phyloP scores from a whole-genome alignment of 2,888 invertebrate genomes.

The Philaethria dido region DNA sequence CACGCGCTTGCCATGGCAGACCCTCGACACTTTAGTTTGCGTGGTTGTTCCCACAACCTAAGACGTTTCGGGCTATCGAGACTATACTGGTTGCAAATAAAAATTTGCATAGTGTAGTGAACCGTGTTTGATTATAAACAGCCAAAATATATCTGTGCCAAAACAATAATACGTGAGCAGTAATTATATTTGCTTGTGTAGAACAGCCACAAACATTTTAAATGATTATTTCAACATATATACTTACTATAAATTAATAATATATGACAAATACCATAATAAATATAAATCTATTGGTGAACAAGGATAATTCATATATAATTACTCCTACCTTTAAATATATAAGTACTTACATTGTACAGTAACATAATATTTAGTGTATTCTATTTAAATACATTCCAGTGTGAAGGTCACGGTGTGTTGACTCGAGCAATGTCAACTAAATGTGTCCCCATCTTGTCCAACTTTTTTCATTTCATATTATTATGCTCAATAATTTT shows the following conservation, averaged over 20 bases:
- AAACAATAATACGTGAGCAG: background rate
- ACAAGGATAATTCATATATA: conserved; percentile 14
- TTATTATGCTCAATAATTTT: conserved; percentile 2
- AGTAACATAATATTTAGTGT: conserved; percentile 36
- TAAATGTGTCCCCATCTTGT: conserved; percentile 38
- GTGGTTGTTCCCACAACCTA: conserved; percentile 58
- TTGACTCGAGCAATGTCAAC: conserved; percentile 50
- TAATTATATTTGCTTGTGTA: background rate
- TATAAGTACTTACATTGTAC: conserved; percentile 37
- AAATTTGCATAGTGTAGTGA: conserved; percentile 34
- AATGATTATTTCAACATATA: background rate
- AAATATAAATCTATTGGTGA: background rate
- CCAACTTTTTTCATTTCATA: conserved; percentile 23
- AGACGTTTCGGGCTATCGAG: conserved; percentile 43
- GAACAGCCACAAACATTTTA: background rate
- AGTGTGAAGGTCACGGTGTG: conserved; percentile 50
- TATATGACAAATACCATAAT: background rate
- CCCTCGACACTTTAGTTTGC: conserved; percentile 50
- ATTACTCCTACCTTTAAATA: conserved; percentile 5
- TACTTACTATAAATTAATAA: background rate
- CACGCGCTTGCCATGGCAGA: conserved; percentile 58
- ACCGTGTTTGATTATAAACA: conserved; percentile 11
- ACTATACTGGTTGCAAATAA: conserved; percentile 17
- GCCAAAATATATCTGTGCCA: background rate
- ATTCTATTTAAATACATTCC: conserved; percentile 48